Evolutionary conservation across 2,113 vertebrate species (phyloP).

Genomic region (Psilopogon haemacephalus): DNA sequence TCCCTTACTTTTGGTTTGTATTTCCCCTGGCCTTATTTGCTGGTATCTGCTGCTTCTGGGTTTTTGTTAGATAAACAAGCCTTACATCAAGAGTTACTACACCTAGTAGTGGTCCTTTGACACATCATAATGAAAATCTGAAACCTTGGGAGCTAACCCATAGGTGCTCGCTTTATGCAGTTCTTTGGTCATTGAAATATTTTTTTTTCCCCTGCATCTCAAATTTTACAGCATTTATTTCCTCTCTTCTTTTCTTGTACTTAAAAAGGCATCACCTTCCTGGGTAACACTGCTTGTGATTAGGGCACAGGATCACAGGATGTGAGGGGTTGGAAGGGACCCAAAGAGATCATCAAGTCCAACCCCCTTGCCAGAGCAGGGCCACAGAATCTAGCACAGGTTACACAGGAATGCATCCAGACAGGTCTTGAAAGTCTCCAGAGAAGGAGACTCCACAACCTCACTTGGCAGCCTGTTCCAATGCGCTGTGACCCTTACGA

Average conservation of each 20-base stretch:
- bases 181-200: not conserved
- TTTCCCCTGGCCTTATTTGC: not conserved
- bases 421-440: too few species aligned
- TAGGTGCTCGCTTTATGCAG: not conserved
- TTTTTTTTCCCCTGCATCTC: not conserved
- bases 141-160: not conserved
- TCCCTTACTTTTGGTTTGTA: not conserved
- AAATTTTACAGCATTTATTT: not conserved
- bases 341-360: too few species aligned
- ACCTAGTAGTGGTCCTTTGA: not conserved
- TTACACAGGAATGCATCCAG: too few species aligned
- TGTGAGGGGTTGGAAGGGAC: too few species aligned
- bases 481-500: too few species aligned
- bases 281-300: not conserved
- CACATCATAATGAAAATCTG: not conserved
- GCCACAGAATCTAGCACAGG: too few species aligned
- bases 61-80: not conserved
- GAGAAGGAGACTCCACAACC: too few species aligned
- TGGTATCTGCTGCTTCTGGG: not conserved
- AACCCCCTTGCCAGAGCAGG: too few species aligned
- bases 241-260: not conserved
- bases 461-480: too few species aligned
- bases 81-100: fast-evolving
- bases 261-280: not conserved
- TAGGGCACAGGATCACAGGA: not conserved